phyloP scores from a whole-genome alignment of 2,113 vertebrate species.

The Malurus cyaneus region DNA sequence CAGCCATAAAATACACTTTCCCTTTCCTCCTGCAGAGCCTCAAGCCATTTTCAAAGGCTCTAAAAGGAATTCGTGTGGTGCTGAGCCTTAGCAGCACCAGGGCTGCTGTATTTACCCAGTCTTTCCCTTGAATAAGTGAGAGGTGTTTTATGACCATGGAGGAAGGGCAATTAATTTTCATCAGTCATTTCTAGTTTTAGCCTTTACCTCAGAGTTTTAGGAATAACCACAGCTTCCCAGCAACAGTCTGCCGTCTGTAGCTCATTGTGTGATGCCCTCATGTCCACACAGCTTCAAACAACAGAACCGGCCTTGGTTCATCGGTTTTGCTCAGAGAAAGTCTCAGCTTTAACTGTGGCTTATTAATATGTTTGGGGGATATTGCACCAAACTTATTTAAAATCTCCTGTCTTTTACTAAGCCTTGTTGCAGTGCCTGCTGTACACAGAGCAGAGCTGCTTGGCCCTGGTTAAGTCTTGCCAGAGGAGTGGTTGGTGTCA shows the following conservation, averaged over 20 bases:
- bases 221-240: neutral
- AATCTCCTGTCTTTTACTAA: neutral
- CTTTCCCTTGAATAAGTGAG: neutral
- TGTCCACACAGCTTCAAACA: neutral
- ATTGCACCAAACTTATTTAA: neutral
- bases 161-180: neutral
- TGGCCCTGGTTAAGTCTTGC: neutral
- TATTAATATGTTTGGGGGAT: neutral
- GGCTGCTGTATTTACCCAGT: accelerated
- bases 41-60: neutral
- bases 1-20: neutral
- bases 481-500: neutral
- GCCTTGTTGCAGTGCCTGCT: neutral
- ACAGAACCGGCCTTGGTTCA: neutral
- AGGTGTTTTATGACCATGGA: neutral
- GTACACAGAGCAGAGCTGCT: neutral
- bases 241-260: neutral
- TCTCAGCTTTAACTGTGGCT: neutral
- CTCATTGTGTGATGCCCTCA: accelerated
- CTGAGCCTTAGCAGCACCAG: neutral
- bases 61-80: neutral
- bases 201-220: neutral
- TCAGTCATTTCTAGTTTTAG: neutral
- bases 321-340: neutral
- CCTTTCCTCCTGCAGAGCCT: neutral